Base-by-base conservation (phyloP, 2,113 vertebrate genomes). In the Pedionomus torquatus region DNA sequence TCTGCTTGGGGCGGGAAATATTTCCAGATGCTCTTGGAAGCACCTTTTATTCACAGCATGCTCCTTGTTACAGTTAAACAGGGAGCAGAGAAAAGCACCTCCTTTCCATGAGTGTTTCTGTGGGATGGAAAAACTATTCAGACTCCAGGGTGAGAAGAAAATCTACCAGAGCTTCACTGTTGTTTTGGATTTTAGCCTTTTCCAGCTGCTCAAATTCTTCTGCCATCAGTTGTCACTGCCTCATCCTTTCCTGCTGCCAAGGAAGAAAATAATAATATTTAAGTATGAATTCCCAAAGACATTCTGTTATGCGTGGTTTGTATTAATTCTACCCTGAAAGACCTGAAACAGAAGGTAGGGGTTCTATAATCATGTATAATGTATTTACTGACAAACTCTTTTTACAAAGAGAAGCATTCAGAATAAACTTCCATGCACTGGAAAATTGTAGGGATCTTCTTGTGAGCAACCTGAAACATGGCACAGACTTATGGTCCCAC, bases 21-120 rank as follows among this genome's bases (percentile, higher is more conserved):
- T 25, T 96, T 95, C 88, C 93, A 96, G 92, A 96, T 90, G 83
- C 51, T 86, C 49, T 92, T 97, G 93, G 95, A 94, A 90, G 79
- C 64, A 93, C 92, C 90, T 93, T 94, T 86, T 51, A 75, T 83
- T 89, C 92, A 87, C 76, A 96, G 72, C 80, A 41, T 43, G 78
- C 17, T 91, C 70, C 52, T 72, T 77, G 58, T 54, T 95, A 61
- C 48, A 65, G 61, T 82, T 83, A 85, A 94, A 60, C 33, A 21
- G 63, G 66, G 63, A 91, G 64, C 68, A 78, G n/a, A 20, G 55
- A 80, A 95, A 96, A 80, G 17, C 60, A 83, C 68, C 88, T 93
- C 88, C 88, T 26, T 90, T 90, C 64, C 65, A 55, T 33, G 16
- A 70, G 39, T 60, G 51, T 78, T 97, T 96, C 51, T 70, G 76